Conservation (phyloP, 2,888 invertebrate genomes). For the Gerris lacustris region DNA sequence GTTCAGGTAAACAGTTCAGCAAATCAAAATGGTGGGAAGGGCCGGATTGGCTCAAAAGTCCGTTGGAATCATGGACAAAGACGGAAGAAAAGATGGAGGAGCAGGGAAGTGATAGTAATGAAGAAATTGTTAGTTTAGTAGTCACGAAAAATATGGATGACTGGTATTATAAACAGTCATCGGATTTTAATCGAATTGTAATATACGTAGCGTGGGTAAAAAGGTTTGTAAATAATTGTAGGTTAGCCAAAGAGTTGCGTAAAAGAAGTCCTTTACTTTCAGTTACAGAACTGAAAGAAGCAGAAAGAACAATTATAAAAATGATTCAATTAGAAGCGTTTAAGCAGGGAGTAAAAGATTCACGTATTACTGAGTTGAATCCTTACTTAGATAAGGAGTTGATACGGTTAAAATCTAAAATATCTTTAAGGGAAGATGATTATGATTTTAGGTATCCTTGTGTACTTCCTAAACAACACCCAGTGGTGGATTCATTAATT, state of each 20-base stretch:
- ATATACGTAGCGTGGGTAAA: constrained; percentile 11
- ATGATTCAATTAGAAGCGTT: not conserved
- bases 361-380: not conserved
- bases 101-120: constrained; percentile 6
- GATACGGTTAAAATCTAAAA: not conserved
- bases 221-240: not conserved
- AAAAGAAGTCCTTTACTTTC: not conserved
- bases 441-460: not conserved
- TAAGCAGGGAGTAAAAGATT: not conserved
- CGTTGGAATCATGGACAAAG: constrained; percentile 11
- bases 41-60: constrained; percentile 11
- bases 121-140: not conserved
- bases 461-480: not conserved
- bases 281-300: not conserved
- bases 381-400: not conserved
- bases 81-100: constrained; percentile 2
- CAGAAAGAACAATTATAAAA: not conserved
- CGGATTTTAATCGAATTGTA: constrained; percentile 14
- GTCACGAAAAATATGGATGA: not conserved
- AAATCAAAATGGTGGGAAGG: constrained; percentile 15
- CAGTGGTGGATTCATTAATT: not conserved
- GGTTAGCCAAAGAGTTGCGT: not conserved
- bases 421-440: not conserved
- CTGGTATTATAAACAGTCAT: not conserved
- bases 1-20: not conserved